phyloP scores from a whole-genome alignment of 2,888 invertebrate species.

The Ectemnius cavifrons region DNA sequence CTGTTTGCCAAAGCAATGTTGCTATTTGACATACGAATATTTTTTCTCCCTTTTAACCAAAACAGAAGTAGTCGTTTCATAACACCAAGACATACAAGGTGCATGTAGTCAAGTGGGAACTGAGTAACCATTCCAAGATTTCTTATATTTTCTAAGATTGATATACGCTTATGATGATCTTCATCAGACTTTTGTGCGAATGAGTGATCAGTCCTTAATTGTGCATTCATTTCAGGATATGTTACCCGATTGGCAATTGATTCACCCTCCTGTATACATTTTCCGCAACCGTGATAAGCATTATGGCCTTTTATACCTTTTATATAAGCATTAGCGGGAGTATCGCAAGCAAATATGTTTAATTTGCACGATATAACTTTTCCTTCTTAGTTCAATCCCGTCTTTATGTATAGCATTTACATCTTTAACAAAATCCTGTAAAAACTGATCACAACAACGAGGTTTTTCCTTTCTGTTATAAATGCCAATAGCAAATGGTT shows the following conservation, averaged over 20 bases:
- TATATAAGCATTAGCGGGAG: slow-evolving; percentile 1
- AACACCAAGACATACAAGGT: slow-evolving; percentile 5
- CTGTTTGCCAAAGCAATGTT: neutral
- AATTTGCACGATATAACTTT: neutral
- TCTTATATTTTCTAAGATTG: slow-evolving; percentile 9
- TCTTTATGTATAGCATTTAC: neutral
- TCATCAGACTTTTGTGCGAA: neutral
- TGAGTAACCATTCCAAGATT: slow-evolving; percentile 8
- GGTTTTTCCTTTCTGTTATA: slow-evolving; percentile 5
- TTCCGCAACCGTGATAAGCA: slow-evolving; percentile 1
- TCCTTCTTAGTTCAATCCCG: neutral
- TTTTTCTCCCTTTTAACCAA: neutral
- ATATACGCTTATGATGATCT: slow-evolving; percentile 8
- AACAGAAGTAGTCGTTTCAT: slow-evolving; percentile 4
- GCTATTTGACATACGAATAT: slow-evolving; percentile 3
- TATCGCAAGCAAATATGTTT: slow-evolving; percentile 12
- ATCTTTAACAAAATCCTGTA: slow-evolving; percentile 8
- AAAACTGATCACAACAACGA: slow-evolving; percentile 4
- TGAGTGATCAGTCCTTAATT: slow-evolving; percentile 4
- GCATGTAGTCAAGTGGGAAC: slow-evolving; percentile 5
- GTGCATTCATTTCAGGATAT: slow-evolving; percentile 9
- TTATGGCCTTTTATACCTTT: slow-evolving; percentile 1
- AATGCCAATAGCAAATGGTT: slow-evolving; percentile 15
- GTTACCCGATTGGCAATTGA: slow-evolving; percentile 11
- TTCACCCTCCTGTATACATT: slow-evolving; percentile 9